Base-by-base conservation (phyloP, 2,797 vertebrate genomes). In the Pelobates cultripes region DNA sequence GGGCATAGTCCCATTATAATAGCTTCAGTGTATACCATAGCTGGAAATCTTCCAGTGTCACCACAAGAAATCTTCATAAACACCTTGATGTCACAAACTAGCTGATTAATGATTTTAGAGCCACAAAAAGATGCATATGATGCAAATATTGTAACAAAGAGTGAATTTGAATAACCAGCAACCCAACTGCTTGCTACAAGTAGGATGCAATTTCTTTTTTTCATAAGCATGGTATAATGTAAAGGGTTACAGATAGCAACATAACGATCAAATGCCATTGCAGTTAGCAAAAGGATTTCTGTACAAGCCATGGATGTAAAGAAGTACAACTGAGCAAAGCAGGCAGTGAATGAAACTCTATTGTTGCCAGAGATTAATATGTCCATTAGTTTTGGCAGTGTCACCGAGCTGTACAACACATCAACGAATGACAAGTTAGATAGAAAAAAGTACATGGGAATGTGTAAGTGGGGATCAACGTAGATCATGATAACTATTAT, bases 41-140 rank as follows among this genome's bases (percentile, higher is more conserved):
- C 44, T 67, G 87, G 73, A n/a, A 86, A 84, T 4, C 60, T 13
- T 3, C 0, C 53, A 0, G 60, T 78, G 53, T 87, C 51, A 10
- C 81, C 77, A 69, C 85, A 87, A 44, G 83, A 89, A 69, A 87
- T 86, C 7, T 81, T 86, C 42, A 85, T 42, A 64, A 88, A 76
- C 53, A 86, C 77, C 70, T 78, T 87, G 5, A 81, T 60, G 15
- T 87, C 85, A 63, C 86, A 86, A 68, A 87, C 88, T 57, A 86
- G 79, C 43, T 85, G 78, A 4, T 86, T 71, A 55, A 83, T 81
- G 44, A 81, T 15, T 73, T 13, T 84, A 15, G 83, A 81, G 3
- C 75, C 78, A 74, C 84, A 89, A 43, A 85, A 86, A 1, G 40
- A 79, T 5, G 85, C 73, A 15, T 28, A 79, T n/a, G 73, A 51